Conservation (phyloP, 2,888 invertebrate genomes). For the Lottia scabra region DNA sequence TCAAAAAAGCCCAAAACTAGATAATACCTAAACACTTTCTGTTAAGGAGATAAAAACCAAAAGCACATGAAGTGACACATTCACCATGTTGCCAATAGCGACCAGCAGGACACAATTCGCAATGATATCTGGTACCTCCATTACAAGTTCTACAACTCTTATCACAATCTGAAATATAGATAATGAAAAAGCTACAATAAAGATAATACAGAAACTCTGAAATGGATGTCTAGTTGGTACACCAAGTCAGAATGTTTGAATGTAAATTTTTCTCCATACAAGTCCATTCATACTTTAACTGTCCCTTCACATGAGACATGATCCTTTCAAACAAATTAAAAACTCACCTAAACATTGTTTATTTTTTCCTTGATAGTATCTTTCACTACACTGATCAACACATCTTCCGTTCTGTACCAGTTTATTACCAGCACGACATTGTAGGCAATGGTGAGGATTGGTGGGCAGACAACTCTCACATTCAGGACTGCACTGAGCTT, state of each 20-base stretch:
- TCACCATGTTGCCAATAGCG: constrained; percentile 50
- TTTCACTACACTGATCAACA: constrained; percentile 28
- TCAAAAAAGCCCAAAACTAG: too few relatives aligned
- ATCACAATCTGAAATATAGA: constrained; percentile 40
- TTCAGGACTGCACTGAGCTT: constrained; percentile 45
- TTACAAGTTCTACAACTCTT: constrained; percentile 49
- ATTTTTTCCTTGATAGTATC: constrained; percentile 26
- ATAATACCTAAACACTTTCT: constrained; percentile 47
- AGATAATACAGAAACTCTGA: too few relatives aligned
- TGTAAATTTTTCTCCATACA: too few relatives aligned
- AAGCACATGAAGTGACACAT: constrained; percentile 52
- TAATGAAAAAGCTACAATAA: too few relatives aligned
- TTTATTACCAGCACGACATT: constrained; percentile 36
- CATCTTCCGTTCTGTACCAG: constrained; percentile 32
- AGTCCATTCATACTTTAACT: too few relatives aligned
- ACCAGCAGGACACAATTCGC: constrained; percentile 51
- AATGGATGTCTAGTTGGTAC: too few relatives aligned
- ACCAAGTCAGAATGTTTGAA: too few relatives aligned
- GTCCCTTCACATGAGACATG: too few relatives aligned
- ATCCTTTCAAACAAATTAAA: background rate
- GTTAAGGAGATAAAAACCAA: constrained; percentile 43
- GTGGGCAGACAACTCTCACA: constrained; percentile 42
- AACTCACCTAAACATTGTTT: constrained; percentile 31
- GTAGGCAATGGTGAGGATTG: constrained; percentile 43
- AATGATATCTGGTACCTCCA: constrained; percentile 44